Base-by-base conservation (phyloP, 2,888 invertebrate species). In the Eilema sororculum region DNA sequence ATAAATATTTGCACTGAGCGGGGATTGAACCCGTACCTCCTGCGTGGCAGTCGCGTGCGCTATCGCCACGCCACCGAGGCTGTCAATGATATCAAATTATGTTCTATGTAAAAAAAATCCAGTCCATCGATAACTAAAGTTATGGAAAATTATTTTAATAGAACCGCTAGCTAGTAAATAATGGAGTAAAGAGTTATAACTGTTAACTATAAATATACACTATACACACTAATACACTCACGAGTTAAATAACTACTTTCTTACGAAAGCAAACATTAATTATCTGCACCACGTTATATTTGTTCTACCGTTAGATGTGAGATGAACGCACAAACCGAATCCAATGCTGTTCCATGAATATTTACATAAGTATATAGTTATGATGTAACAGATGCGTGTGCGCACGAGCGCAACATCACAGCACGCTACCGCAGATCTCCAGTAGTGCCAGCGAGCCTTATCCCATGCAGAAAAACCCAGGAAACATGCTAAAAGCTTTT, bases 381-480 rank as follows among this genome's bases (percentile, higher is more conserved):
- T 92, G 89, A 81, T 85, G 91, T 91, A 89, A 90, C 91, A 90
- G 88, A 75, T 69, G 82, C 74, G 84, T 80, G 86, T 66, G 87
- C 90, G 87, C 90, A 91, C 90, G 91, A 91, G 91, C 93, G 91
- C 78, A 82, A 78, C 89, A 76, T 74, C 67, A 73, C 78, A 79
- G 86, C 93, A 91, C 91, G 92, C 91, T 85, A 88, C 77, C 73
- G 72, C 73, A 69, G 77, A 79, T 75, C 80, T 77, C 83, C 78
- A 75, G 84, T 81, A 79, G 76, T 30, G n/a, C 46, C 25, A 6
- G 13, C 78, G 80, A 79, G 76, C 79, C 68, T 80, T 75, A 78
- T 82, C 82, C 82, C 77, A 81, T 69, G 71, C 83, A 88, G 86
- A 93, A 94, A 95, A 94, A 93, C 90, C 88, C 81, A 93, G 94